Percentiles rank a stretch among this genome's conserved stretches.
Evolutionary conservation across 2,888 invertebrate species (phyloP).

Genomic region (Dascillus cervinus): DNA sequence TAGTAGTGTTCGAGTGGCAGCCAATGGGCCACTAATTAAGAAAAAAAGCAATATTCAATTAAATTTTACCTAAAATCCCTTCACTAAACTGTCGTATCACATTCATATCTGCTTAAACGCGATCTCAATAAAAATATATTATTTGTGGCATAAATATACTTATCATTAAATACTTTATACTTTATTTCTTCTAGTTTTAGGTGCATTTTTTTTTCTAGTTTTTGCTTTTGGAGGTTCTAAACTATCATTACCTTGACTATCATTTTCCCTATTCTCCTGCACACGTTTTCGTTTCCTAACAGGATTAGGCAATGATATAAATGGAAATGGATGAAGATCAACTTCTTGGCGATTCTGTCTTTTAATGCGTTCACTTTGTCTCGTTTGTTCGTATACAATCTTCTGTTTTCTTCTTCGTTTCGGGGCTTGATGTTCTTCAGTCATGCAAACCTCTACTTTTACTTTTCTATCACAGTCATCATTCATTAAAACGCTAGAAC

Average conservation of each 20-base stretch:
- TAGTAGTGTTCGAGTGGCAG: no score
- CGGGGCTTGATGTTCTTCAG: no score
- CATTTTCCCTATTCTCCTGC: constrained; percentile 9
- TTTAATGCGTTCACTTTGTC: constrained; percentile 38
- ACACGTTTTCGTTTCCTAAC: constrained; percentile 27
- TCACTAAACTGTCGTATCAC: no score
- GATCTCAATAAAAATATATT: no score
- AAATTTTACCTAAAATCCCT: no score
- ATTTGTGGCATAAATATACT: no score
- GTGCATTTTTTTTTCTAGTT: constrained; percentile 28
- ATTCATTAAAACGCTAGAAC: constrained; percentile 11
- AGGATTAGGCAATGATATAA: constrained; percentile 21
- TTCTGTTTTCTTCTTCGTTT: constrained; percentile 22
- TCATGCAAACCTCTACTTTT: no score
- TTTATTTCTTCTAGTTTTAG: constrained; percentile 10
- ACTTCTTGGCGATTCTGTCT: constrained; percentile 33
- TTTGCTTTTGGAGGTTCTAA: constrained; percentile 29
- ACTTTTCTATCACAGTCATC: constrained; percentile 11
- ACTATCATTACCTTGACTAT: constrained; percentile 11
- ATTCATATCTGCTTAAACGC: no score
- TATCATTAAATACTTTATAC: no score
- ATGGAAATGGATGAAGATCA: constrained; percentile 27
- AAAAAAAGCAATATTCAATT: no score
- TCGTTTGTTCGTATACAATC: constrained; percentile 27
- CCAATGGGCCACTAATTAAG: no score